Evolutionary conservation across 2,113 vertebrate species (phyloP), one percentile per base, ranked within the genome.

Genomic region (Nansenia antarctica): DNA sequence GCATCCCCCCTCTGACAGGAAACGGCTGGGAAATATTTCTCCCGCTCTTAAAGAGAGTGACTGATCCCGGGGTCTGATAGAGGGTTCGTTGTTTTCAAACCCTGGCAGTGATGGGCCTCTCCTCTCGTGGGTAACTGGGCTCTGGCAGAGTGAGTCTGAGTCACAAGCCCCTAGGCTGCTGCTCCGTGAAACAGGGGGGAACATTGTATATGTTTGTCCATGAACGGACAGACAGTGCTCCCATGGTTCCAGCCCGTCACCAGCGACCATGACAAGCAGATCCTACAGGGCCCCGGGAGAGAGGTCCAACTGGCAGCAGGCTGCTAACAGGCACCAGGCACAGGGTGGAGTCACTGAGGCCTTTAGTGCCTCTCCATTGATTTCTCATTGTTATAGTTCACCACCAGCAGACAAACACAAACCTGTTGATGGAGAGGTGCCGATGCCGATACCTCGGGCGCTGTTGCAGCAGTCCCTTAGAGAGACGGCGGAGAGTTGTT

Each of bases 11-110:
- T 45, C 55, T 31, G 42, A 53, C 45, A 2, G 47, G 49, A 59
- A 61, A 22, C 24, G 18, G 26, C 37, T 26, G 66, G 34, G 63
- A 5, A n/a, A 7, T 20, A 47, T 9, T 69, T 52, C 35, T 42
- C 22, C 20, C 39, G 9, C 60, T 61, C 45, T 63, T 71, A 66
- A 42, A 65, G 71, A 66, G 42, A 66, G 42, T 1, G 7, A 37
- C 66, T 47, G 75, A 77, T 80, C 65, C 64, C 70, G 54, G 72
- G 47, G 60, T 54, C 39, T n/a, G n/a, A 89, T 80, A 88, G 78
- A 88, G 80, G 76, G 49, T 24, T 75, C 73, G 66, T 86, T 90
- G 88, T 90, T 82, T 62, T n/a, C n/a, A 30, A 59, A 31, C 30
- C 31, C 66, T 80, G 80, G 82, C 78, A 70, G 26, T 4, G 70